A percentile compares a stretch with the other conserved stretches of the same genome.
phyloP scores from a whole-genome alignment of 2,888 invertebrate genomes.

The Ctena decussata region DNA sequence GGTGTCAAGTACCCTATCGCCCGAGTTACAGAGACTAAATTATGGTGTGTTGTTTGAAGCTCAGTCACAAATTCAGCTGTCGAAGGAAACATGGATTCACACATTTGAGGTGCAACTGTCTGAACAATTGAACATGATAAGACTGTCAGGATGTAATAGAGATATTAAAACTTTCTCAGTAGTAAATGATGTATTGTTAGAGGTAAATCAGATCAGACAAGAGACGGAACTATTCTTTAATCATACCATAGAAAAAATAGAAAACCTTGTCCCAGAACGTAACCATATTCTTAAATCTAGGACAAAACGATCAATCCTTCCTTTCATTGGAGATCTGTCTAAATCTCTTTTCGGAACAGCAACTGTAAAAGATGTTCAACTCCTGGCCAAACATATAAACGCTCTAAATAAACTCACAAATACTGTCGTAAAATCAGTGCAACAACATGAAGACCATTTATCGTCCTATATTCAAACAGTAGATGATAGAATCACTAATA shows the following conservation, averaged over 20 bases:
- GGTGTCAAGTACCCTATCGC: background rate
- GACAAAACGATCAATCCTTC: slow-evolving; percentile 4
- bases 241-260: slow-evolving; percentile 6
- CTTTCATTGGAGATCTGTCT: slow-evolving; percentile 29
- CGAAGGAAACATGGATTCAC: slow-evolving; percentile 26
- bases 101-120: slow-evolving; percentile 27
- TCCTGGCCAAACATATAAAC: slow-evolving; percentile 1
- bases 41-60: slow-evolving; percentile 18
- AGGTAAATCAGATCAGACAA: slow-evolving; percentile 22
- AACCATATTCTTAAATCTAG: background rate
- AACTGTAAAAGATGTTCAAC: slow-evolving; percentile 28
- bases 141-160: slow-evolving; percentile 5
- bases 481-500: too few relatives aligned
- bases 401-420: too few relatives aligned
- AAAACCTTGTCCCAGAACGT: slow-evolving; percentile 17
- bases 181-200: slow-evolving; percentile 24
- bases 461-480: too few relatives aligned
- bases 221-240: slow-evolving; percentile 19
- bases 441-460: too few relatives aligned
- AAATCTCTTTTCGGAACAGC: slow-evolving; percentile 30
- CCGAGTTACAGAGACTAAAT: slow-evolving; percentile 9
- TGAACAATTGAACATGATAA: background rate
- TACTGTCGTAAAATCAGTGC: background rate
- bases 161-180: background rate
- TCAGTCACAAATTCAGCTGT: background rate